Evolutionary conservation across 2,797 vertebrate genomes (phyloP).

Genomic region (Tapera naevia): DNA sequence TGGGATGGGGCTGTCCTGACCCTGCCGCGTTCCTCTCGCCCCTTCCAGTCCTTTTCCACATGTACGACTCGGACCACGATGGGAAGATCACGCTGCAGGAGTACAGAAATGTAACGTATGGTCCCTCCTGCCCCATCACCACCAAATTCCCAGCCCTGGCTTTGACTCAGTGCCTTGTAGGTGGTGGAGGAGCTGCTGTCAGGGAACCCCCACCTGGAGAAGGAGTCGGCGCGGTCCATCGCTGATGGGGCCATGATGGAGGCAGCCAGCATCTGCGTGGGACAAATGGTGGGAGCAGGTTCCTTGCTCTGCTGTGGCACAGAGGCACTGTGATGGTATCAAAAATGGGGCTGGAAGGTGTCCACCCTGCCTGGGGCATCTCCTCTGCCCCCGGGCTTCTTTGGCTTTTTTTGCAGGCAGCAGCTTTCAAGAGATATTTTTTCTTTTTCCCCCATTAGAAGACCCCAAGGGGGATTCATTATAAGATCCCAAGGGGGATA

Average conservation of each 20-base stretch:
- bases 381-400: neutral
- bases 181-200: conserved; percentile 93
- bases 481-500: neutral
- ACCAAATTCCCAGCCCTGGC: rapidly evolving
- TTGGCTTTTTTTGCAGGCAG: neutral
- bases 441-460: too few relatives aligned
- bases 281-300: conserved; percentile 83
- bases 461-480: neutral
- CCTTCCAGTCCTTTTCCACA: conserved; percentile 91
- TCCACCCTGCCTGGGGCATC: neutral
- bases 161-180: conserved; percentile 56
- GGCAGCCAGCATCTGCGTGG: conserved; percentile 88
- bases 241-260: conserved; percentile 97
- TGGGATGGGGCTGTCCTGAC: neutral
- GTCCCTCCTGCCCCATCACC: rapidly evolving
- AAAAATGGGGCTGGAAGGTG: neutral
- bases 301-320: rapidly evolving
- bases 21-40: rapidly evolving
- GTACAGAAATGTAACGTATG: conserved; percentile 87
- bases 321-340: neutral
- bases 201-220: conserved; percentile 83
- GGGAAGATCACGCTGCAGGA: conserved; percentile 91
- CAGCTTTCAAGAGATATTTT: neutral
- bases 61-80: conserved; percentile 93
- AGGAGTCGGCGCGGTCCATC: conserved; percentile 81